Evolutionary conservation across 2,888 invertebrate species (phyloP).

Genomic region (Acleris sparsana): DNA sequence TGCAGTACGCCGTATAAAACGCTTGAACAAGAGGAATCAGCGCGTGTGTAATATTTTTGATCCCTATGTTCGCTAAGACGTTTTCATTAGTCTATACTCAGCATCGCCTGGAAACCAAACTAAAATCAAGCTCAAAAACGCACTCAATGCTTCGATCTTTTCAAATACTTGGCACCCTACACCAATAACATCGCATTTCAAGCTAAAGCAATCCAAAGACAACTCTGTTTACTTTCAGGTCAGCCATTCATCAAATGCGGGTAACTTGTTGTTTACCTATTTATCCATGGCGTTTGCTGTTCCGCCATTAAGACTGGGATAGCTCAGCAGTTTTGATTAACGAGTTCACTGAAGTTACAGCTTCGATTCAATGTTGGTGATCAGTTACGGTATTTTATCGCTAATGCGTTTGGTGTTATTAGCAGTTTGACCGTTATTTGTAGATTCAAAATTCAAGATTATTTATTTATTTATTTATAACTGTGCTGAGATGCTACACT

Average conservation of each 20-base stretch:
- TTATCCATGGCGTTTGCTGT: slow-evolving; percentile 34
- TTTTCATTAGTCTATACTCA: too few relatives aligned
- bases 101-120: too few relatives aligned
- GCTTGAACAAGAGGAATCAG: too few relatives aligned
- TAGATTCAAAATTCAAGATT: too few relatives aligned
- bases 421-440: too few relatives aligned
- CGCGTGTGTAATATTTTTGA: too few relatives aligned
- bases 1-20: too few relatives aligned
- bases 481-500: too few relatives aligned
- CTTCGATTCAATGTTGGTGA: slow-evolving; percentile 8
- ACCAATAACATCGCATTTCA: slow-evolving; percentile 14
- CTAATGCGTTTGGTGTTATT: not conserved
- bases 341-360: slow-evolving; percentile 29
- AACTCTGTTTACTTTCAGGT: slow-evolving; percentile 31
- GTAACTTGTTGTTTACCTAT: slow-evolving; percentile 29
- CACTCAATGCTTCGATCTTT: too few relatives aligned
- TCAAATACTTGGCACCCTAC: not conserved
- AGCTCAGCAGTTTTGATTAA: slow-evolving; percentile 36
- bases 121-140: too few relatives aligned
- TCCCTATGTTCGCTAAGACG: too few relatives aligned
- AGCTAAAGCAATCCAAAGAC: slow-evolving; percentile 15
- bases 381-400: slow-evolving; percentile 3
- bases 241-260: slow-evolving; percentile 32
- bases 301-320: slow-evolving; percentile 33
- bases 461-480: too few relatives aligned